phyloP scores from a whole-genome alignment of 2,888 invertebrate genomes.

The Theristus sp. region DNA sequence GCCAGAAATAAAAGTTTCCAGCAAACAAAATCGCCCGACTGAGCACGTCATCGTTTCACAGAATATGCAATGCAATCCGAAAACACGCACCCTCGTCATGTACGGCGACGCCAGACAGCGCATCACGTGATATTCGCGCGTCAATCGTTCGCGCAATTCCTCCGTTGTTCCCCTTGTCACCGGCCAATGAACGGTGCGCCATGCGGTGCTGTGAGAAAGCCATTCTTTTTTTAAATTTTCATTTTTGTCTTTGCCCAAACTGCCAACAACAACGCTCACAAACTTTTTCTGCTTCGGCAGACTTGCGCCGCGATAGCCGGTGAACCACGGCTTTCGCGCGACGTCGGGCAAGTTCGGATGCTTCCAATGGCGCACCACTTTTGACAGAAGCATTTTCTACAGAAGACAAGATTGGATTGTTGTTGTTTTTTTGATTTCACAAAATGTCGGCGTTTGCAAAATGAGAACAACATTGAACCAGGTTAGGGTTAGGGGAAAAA shows the following conservation, averaged over 20 bases:
- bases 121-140: conserved; percentile 22
- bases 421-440: too few species aligned
- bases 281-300: background rate
- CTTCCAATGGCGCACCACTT: background rate
- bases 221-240: background rate
- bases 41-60: too few species aligned
- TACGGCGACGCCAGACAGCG: conserved; percentile 20
- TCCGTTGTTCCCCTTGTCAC: conserved; percentile 13
- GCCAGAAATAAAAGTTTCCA: too few species aligned
- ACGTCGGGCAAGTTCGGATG: background rate
- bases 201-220: background rate
- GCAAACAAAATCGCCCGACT: too few species aligned
- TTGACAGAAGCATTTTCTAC: conserved; percentile 34
- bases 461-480: too few species aligned
- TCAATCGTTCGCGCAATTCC: conserved; percentile 14
- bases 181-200: conserved; percentile 10
- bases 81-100: conserved; percentile 5
- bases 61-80: background rate
- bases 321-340: background rate
- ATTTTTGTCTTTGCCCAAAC: background rate
- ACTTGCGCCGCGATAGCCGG: background rate
- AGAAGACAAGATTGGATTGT: background rate
- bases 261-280: background rate
- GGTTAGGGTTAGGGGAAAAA: too few species aligned
- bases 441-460: too few species aligned